These are phyloP conservation scores for Cheilosia vulpina DNA, from an alignment of 2,888 invertebrate species.

Conservation along the genomic window DNA sequence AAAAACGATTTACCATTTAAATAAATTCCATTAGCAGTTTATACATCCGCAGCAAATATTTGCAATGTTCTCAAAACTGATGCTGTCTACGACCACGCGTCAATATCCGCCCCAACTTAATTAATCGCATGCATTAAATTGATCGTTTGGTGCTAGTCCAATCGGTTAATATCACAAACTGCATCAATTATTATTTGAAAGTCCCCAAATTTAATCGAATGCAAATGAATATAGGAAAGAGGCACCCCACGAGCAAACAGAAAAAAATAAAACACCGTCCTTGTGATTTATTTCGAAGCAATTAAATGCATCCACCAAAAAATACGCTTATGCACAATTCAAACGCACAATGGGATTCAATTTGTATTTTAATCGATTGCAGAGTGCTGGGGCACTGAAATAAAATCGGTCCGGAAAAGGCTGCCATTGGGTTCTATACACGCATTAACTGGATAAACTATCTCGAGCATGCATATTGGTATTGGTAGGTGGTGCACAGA, in stretches of 20 bases:
- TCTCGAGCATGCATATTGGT: background rate
- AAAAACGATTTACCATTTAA: constrained; percentile 17
- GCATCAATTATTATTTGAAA: constrained; percentile 72
- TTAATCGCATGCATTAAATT: constrained; percentile 60
- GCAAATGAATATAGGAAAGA: background rate
- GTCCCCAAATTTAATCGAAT: constrained; percentile 23
- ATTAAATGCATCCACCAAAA: constrained; percentile 64
- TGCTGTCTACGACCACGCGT: background rate
- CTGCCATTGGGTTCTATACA: constrained; percentile 36
- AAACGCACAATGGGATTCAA: constrained; percentile 72
- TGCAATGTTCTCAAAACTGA: background rate
- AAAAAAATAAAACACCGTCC: constrained; percentile 34
- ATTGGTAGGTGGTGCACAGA: constrained; percentile 30
- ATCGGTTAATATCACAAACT: constrained; percentile 62
- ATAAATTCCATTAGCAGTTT: constrained; percentile 16
- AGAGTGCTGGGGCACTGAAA: constrained; percentile 21
- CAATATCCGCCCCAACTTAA: constrained; percentile 25
- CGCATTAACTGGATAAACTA: constrained; percentile 60
- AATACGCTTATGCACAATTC: constrained; percentile 41
- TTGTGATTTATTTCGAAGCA: constrained; percentile 68
- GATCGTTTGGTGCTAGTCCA: constrained; percentile 58
- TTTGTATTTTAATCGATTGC: constrained; percentile 70
- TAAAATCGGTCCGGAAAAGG: constrained; percentile 45
- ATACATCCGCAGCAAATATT: constrained; percentile 11
- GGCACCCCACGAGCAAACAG: background rate